These are phyloP conservation scores for Jaculus jaculus DNA, from an alignment of 2,113 vertebrate genomes.

Conservation along the genomic window DNA sequence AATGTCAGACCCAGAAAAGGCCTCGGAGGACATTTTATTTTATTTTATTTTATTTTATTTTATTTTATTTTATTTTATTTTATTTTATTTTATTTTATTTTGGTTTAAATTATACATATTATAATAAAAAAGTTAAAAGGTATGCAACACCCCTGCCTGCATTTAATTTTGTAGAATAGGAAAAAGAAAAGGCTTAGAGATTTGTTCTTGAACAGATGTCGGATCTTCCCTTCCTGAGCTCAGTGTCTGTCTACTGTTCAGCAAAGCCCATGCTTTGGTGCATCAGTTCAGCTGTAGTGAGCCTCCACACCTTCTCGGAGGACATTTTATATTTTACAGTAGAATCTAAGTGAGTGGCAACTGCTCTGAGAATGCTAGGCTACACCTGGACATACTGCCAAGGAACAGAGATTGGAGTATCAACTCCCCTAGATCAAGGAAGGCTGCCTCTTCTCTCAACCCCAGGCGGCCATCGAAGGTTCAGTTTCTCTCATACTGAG, in stretches of 20 bases:
- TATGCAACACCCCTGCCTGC: slow-evolving; percentile 9
- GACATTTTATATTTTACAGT: background rate
- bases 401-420: background rate
- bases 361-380: background rate
- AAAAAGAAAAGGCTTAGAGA: slow-evolving; percentile 43
- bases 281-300: background rate
- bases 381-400: background rate
- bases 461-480: background rate
- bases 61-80: too few relatives aligned
- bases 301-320: background rate
- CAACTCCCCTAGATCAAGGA: background rate
- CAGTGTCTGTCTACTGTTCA: background rate
- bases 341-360: background rate
- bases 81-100: too few relatives aligned
- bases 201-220: slow-evolving; percentile 6
- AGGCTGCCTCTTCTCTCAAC: background rate
- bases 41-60: too few relatives aligned
- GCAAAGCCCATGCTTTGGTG: background rate
- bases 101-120: slow-evolving; percentile 71
- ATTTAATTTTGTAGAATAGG: slow-evolving; percentile 37
- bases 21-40: background rate
- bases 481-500: background rate
- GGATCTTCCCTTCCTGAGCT: background rate
- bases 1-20: background rate
- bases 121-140: slow-evolving; percentile 60